phyloP scores from a whole-genome alignment of 2,797 vertebrate genomes.

The Siniperca undulata region DNA sequence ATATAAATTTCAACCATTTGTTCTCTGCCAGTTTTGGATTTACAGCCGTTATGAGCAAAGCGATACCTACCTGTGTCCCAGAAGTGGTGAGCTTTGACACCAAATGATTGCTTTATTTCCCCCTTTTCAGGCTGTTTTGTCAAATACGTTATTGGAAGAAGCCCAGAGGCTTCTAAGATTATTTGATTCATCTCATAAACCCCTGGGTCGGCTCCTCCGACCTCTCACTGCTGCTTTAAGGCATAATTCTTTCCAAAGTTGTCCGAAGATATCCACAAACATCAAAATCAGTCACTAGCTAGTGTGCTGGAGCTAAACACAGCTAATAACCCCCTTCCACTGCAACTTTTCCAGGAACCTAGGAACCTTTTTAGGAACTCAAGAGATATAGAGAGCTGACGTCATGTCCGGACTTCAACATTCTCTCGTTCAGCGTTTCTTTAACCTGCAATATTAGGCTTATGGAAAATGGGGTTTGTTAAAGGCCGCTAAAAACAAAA shows the following conservation, averaged over 20 bases:
- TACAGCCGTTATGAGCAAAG: slow-evolving; percentile 13
- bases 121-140: slow-evolving; percentile 35
- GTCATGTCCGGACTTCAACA: neutral
- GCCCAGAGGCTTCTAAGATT: slow-evolving; percentile 36
- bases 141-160: slow-evolving; percentile 33
- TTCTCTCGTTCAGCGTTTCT: neutral
- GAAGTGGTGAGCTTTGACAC: slow-evolving; percentile 36
- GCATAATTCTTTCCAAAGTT: slow-evolving; percentile 26
- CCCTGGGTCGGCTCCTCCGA: slow-evolving; percentile 25
- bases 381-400: neutral
- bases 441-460: neutral
- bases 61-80: slow-evolving; percentile 25
- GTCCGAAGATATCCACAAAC: slow-evolving; percentile 29
- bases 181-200: slow-evolving; percentile 49
- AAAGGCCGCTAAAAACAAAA: too few species aligned
- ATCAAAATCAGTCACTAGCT: slow-evolving; percentile 27
- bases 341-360: neutral
- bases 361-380: slow-evolving; percentile 2
- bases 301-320: neutral
- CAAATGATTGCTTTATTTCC: slow-evolving; percentile 32
- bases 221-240: slow-evolving; percentile 51
- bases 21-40: slow-evolving; percentile 15
- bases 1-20: slow-evolving; percentile 26
- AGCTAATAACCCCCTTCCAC: neutral
- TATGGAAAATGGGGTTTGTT: neutral